phyloP scores from a whole-genome alignment of 2,113 vertebrate species.

The Channa argus region DNA sequence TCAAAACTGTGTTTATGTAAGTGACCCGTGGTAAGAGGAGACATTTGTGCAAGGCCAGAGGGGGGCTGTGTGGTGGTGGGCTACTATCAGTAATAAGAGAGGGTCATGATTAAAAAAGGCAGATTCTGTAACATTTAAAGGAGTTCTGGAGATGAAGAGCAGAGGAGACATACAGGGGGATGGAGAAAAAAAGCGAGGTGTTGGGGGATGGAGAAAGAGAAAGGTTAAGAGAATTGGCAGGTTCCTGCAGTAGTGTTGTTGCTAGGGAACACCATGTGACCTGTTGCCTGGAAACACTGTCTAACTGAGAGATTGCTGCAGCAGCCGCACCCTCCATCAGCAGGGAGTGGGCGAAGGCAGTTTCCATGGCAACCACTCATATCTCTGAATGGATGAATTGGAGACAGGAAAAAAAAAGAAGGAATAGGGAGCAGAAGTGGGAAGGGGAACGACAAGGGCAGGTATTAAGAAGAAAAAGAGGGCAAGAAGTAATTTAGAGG shows the following conservation, averaged over 20 bases:
- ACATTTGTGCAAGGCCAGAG: conserved; percentile 66
- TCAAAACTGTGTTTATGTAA: conserved; percentile 60
- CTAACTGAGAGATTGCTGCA: conserved; percentile 83
- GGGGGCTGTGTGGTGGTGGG: conserved; percentile 16
- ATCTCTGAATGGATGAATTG: conserved; percentile 76
- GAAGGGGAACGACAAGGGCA: conserved; percentile 53
- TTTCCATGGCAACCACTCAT: conserved; percentile 82
- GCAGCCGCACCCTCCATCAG: conserved; percentile 80
- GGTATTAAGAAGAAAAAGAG: conserved; percentile 39
- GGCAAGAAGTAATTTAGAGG: conserved; percentile 1
- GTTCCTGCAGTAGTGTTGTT: conserved; percentile 84
- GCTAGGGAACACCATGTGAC: conserved; percentile 86
- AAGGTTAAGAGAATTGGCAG: conserved; percentile 84
- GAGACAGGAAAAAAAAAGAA: conserved; percentile 47
- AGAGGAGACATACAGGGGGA: conserved; percentile 39
- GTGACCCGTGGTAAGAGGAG: conserved; percentile 62
- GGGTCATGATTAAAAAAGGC: not conserved
- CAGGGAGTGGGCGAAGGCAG: conserved; percentile 82
- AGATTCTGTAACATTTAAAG: conserved; percentile 46
- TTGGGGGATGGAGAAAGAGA: conserved; percentile 73
- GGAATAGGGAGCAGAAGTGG: conserved; percentile 17
- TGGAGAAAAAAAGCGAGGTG: conserved; percentile 47
- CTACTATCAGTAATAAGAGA: conserved; percentile 50
- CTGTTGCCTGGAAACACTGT: conserved; percentile 85
- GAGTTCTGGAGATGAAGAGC: conserved; percentile 61